Base-by-base conservation (phyloP, 1,140 invertebrate genomes). In the Drosophila mayri region DNA sequence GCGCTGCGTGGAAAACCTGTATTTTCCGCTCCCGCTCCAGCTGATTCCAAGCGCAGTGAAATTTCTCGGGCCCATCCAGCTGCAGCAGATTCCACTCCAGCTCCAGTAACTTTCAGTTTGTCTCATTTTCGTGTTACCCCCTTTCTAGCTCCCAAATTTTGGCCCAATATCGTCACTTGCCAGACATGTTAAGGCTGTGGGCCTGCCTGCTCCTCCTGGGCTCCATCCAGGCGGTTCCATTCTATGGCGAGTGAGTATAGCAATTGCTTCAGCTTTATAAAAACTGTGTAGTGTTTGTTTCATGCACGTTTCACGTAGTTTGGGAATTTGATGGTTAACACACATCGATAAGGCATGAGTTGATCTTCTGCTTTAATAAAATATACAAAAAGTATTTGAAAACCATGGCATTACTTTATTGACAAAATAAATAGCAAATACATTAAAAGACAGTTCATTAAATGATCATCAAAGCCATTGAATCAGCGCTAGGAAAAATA, bases 211-310 rank as follows among this genome's bases (percentile, higher is more conserved):
- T 87, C 67, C 76, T 87, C 40, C 55, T 87, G 73, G 72, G 67
- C 68, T 38, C 74, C 38, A 71, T 49, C 37, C 80, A 76, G 49
- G 84, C 84, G 44, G 76, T 73, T 20, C 84, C 84, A 12, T 87
- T 77, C 61, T 87, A 87, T 50, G 74, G 76, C 77, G 84, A 88
- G 84, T 87, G 66, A 87, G 84, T 87, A 54, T 22, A 8, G 32
- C 12, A 0, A 68, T 49, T 35, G 14, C 6, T 12, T 3, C 14
- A 28, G 44, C 8, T 64, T 62, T 49, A 49, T 61, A 46, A 52
- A 40, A 40, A 44, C 52, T 76, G 52, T 84, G 70, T 77, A 59
- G 84, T 76, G 75, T 68, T 73, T 43, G 83, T 79, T 65, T 87
- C 83, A 87, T 88, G 83, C 66, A 76, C 74, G 82, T 63, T 83